These are phyloP conservation scores for Spea multiplicata DNA, from an alignment of 2,113 vertebrate species.

Conservation along the genomic window DNA sequence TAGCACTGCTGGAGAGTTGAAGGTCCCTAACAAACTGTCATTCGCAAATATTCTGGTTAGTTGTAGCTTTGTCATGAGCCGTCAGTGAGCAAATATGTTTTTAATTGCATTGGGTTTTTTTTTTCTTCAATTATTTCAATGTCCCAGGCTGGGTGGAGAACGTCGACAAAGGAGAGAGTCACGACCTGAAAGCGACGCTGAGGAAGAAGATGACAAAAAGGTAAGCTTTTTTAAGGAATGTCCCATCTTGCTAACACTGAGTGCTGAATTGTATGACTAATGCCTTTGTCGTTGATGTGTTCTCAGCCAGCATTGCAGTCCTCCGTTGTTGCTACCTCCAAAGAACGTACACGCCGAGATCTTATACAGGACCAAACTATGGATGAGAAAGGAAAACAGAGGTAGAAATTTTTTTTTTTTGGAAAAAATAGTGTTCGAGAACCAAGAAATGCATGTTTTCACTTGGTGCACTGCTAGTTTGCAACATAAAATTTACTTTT, in stretches of 20 bases:
- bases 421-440: not conserved
- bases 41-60: too few species aligned
- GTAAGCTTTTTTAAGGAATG: not conserved
- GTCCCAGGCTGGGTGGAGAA: conserved; percentile 88
- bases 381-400: conserved; percentile 97
- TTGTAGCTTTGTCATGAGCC: too few species aligned
- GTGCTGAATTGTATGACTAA: too few species aligned
- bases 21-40: too few species aligned
- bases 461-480: too few species aligned
- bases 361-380: conserved; percentile 99
- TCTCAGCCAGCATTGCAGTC: conserved; percentile 94
- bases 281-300: conserved; percentile 14
- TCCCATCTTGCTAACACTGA: too few species aligned
- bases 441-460: not conserved
- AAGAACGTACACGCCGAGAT: conserved; percentile 96
- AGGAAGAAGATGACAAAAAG: conserved; percentile 86
- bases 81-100: not conserved
- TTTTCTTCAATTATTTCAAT: not conserved
- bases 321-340: conserved; percentile 99
- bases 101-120: not conserved
- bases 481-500: not conserved
- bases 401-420: conserved; percentile 62
- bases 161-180: conserved; percentile 93
- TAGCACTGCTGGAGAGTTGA: too few species aligned
- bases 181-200: conserved; percentile 96